Base-by-base conservation (phyloP, 2,113 vertebrate species). In the Globicephala melas region DNA sequence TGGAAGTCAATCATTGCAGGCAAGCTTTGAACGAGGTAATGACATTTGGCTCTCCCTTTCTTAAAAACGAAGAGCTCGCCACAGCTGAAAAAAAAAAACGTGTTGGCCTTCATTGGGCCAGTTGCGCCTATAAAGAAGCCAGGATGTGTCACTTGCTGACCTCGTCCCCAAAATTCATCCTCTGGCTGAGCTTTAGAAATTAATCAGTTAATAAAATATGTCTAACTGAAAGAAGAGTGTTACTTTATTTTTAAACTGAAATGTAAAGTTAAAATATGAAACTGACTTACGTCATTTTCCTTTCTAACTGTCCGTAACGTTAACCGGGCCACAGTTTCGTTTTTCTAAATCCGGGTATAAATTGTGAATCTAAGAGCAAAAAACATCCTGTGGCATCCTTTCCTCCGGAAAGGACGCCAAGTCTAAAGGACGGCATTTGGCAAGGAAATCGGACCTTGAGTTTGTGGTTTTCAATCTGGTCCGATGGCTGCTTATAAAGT, bases 31-130 rank as follows among this genome's bases (percentile, higher is more conserved):
- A 47, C 28, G 17, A 26, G 17, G 7, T 31, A 6, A 62, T 44
- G 60, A 7, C 28, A 5, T 21, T 58, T 26, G 60, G 36, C 47
- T 25, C 47, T 88, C 18, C 6, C 5, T 7, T 33, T 65, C 63
- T 74, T 33, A 18, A 58, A 53, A 33, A 47, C 21, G 4, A 74
- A 77, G 8, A 13, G 15, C 6, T 55, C 44, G 28, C 23, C 25
- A 36, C 3, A 17, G 18, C 5, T 41, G 26, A 15, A 18, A 23
- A 0, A 15, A 15, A 44, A 74, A 74, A 50, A 4, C 0, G 0
- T 38, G 55, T 6, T 25, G 44, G 11, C 2, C 0, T n/a, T 68
- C 2, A 11, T 33, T 2, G 23, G 44, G 18, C 44, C 28, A n/a
- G 9, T 2, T 36, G 20, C 0, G 3, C 33, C 13, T 41, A 31